Base-by-base conservation (phyloP, 2,888 invertebrate species). In the Dolichopus griseipennis region DNA sequence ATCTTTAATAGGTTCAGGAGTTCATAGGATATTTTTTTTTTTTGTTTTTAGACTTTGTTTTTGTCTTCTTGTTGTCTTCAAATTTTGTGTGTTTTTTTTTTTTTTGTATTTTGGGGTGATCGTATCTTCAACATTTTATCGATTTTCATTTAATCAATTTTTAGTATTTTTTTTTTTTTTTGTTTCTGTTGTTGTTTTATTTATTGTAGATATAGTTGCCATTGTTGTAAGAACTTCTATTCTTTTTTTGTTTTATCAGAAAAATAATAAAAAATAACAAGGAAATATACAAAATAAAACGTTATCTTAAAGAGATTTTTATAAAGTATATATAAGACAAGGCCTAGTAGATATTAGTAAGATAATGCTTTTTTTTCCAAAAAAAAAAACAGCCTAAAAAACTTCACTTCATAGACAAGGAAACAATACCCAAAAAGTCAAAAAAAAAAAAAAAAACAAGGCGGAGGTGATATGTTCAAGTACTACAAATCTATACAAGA, bases 121-220 rank as follows among this genome's bases (percentile, higher is more conserved):
- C 18, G 52, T 52, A 52, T 52, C 52, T 52, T 52, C 18, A 52
- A 52, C 52, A 52, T 18, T 52, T 52, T 52, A 52, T 52, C 52
- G 52, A 52, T 52, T 52, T 52, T 52, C 52, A 52, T 52, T 52
- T 52, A 52, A 52, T 52, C 52, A 52, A 52, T 52, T 52, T 43
- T 52, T 52, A 18, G 52, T 52, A 18, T 52, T 52, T 52, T 52
- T 52, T 52, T 52, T 52, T 52, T 52, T 52, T 7, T 52, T 52
- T 41, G 15, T 41, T 41, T 2, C 8, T 41, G 9, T 5, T 41
- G 9, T 41, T 41, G 41, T 9, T 41, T 5, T 41, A 41, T 41
- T 41, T 41, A 41, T 52, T 52, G 15, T 52, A 10, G 4, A 37
- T 5, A 5, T 27, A 27, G n/a, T 12, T 37, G 37, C 37, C 8